Conservation (phyloP, 1,140 invertebrate genomes). For the Nephila pilipes region DNA sequence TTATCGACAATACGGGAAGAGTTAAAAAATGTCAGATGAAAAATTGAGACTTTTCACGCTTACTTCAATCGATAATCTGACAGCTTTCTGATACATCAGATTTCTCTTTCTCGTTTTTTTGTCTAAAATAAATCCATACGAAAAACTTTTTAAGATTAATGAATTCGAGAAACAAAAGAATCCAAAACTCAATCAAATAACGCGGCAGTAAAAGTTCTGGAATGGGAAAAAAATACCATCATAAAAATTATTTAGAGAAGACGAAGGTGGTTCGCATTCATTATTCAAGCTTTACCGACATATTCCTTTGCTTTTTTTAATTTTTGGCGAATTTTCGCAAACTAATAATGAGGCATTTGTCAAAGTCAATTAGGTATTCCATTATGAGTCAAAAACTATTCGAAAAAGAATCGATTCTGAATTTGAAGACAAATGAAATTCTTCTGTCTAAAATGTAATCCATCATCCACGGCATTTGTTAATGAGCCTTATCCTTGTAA, state of each 20-base stretch:
- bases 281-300: slow-evolving; percentile 23
- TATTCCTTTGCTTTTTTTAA: neutral
- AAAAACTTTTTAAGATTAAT: slow-evolving; percentile 36
- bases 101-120: neutral
- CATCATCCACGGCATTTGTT: slow-evolving; percentile 11
- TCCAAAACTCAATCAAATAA: neutral
- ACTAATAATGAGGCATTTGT: slow-evolving; percentile 35
- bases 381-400: slow-evolving; percentile 27
- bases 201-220: neutral
- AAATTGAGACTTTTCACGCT: slow-evolving; percentile 11
- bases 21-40: neutral
- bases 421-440: slow-evolving; percentile 17
- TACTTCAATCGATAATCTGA: neutral
- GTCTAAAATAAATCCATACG: neutral
- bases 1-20: neutral
- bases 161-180: slow-evolving; percentile 3
- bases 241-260: neutral
- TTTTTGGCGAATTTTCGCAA: neutral
- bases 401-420: neutral
- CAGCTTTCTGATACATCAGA: neutral
- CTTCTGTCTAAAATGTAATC: slow-evolving; percentile 20
- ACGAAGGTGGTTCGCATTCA: neutral
- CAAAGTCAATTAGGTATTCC: slow-evolving; percentile 49
- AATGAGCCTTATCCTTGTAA: neutral
- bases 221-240: neutral